phyloP scores from a whole-genome alignment of 2,888 invertebrate genomes.

The Epinotia bilunana region DNA sequence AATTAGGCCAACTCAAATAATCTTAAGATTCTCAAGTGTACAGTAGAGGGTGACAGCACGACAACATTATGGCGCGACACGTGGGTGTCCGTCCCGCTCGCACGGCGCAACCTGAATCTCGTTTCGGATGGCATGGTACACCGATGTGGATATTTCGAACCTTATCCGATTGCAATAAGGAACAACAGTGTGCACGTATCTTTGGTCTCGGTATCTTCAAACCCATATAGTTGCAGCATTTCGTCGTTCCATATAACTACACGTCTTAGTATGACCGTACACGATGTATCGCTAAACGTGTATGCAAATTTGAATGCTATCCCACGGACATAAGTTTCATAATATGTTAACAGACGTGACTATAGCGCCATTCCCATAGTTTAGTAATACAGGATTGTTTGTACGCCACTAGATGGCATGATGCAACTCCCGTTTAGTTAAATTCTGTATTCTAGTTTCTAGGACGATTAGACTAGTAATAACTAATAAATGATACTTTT shows the following conservation, averaged over 20 bases:
- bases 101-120: slow-evolving; percentile 48
- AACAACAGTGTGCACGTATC: neutral
- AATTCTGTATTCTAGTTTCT: neutral
- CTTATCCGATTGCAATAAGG: neutral
- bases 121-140: neutral
- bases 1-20: no score
- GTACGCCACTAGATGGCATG: neutral
- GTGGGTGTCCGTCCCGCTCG: slow-evolving; percentile 62
- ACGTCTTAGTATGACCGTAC: neutral
- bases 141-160: neutral
- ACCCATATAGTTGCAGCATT: slow-evolving; percentile 2
- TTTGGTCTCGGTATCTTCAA: neutral
- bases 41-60: slow-evolving; percentile 57
- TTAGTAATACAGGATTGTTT: neutral
- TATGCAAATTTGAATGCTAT: neutral
- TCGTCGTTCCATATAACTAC: neutral
- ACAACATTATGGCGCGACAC: slow-evolving; percentile 65
- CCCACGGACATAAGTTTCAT: neutral
- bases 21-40: no score
- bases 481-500: no score
- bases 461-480: no score
- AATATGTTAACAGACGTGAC: neutral
- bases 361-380: neutral
- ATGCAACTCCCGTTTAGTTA: neutral
- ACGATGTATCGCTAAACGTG: neutral